Base-by-base conservation (phyloP, 1,140 invertebrate genomes). In the Apocrypta bakeri region DNA sequence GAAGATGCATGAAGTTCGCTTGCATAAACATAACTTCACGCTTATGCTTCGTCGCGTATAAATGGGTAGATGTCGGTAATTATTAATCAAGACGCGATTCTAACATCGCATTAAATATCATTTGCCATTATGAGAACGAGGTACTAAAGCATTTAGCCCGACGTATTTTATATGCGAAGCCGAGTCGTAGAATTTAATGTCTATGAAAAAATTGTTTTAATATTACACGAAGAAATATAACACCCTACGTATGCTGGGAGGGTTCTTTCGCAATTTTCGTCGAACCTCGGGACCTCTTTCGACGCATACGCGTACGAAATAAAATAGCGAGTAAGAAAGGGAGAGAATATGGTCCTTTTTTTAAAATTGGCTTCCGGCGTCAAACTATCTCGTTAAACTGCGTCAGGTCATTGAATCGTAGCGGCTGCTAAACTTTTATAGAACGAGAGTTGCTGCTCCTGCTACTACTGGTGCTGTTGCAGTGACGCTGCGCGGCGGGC, bases 321-420 rank as follows among this genome's bases (percentile, higher is more conserved):
- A 17, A 56, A 56, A n/a, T 56, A 56, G 48, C 6, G 48, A 21
- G 42, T 48, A 48, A 21, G 17, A n/a, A 56, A 17, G 2, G 17
- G 21, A 56, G 48, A 56, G 14, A 1, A 1, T 9, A 6, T 7
- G 48, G 1, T 4, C 48, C n/a, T 66, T 68, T 71, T 48, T 68
- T 61, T 33, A 71, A 48, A 72, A 63, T 37, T 0, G 69, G 69
- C 72, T 73, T 81, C 71, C 71, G 79, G 61, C 6, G 56, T 66
- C 73, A 81, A 73, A 64, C 64, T 74, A 81, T 81, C 40, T 63
- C 29, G 27, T 72, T 79, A 63, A 72, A 72, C 56, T 63, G 63
- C 42, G 27, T 31, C 37, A 17, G 37, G 77, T 25, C 17, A 72
- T 73, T 72, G 69, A 17, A 37, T 73, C 71, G 56, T 0, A n/a